Base-by-base conservation (phyloP, 2,113 vertebrate genomes). In the Cyrtonyx montezumae region DNA sequence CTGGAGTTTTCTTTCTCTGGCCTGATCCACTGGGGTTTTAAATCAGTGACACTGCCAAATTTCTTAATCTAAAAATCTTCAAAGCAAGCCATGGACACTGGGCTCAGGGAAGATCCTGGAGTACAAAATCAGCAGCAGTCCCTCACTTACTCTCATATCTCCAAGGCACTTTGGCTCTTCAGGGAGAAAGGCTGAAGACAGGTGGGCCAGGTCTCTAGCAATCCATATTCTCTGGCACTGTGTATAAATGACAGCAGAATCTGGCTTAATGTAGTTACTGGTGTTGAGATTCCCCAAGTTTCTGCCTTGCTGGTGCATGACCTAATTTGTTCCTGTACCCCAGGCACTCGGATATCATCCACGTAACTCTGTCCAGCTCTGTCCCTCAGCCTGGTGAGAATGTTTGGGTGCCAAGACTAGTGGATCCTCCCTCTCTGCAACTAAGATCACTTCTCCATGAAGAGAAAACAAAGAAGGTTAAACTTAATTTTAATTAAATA, bases 401-500 rank as follows among this genome's bases (percentile, higher is more conserved):
- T 17, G 15, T 78, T 81, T 86, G 77, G 63, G 69, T 73, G 84
- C 79, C 88, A 93, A 89, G 65, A 80, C 79, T 93, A 0, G 3
- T 61, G 91, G 69, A 77, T 86, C 85, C 43, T 95, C 61, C 63
- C 62, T 94, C 46, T 87, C 18, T 62, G 55, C 11, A 45, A 65
- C 46, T 94, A 84, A 79, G 87, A 63, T 70, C 79, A 49, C 92
- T 92, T 84, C 4, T 2, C 36, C 45, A 55, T 7, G n/a, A 91
- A 75, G 77, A 58, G 43, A 86, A 93, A 96, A 87, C 88, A 81
- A 88, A 88, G 43, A 79, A 66, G 48, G 53, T 90, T 93, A 87
- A 70, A 48, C 69, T 94, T 66, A 84, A 88, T 91, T 94, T 94
- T 92, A 96, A 96, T 96, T 91, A 96, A 88, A 96, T 67, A 13